Base-by-base conservation (phyloP, 2,888 invertebrate genomes). In the Campoplex capitator region DNA sequence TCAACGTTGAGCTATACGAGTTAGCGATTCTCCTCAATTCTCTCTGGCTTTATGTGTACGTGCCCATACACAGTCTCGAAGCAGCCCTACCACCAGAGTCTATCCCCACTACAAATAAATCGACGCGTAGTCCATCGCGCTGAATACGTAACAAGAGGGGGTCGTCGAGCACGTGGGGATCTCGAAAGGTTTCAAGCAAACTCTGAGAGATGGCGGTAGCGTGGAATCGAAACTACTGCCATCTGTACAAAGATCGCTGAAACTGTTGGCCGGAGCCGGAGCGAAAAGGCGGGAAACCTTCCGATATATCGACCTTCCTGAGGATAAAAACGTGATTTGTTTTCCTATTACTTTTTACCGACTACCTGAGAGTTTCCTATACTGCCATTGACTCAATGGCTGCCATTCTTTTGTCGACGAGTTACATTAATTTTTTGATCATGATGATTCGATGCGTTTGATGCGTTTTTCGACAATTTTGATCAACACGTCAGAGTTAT, bases 121-220 rank as follows among this genome's bases (percentile, higher is more conserved):
- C 79, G 75, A 84, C 84, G 83, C 86, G 83, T 38, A 81, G 48
- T 77, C 62, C 28, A 56, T 65, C 80, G 83, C 85, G 74, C 76
- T 83, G 86, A 83, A 78, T 70, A 70, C 58, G 32, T 62, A 62
- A 35, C 42, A 42, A 51, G 75, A 89, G 91, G 88, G 92, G 91
- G 89, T 51, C 71, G 89, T 35, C 71, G 80, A 90, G 89, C 92
- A 92, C 92, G 92, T 92, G 92, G 70, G 91, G 90, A 88, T 76
- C 56, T 56, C 85, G 73, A 91, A 56, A 13, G 83, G 89, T 83
- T 93, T 92, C 89, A 13, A 35, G 32, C 56, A 2, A 35, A 2
- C 48, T 32, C 54, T 58, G 87, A 84, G 62, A 92, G 94, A 93
- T 94, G 94, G 91, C 92, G 93, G 85, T 28, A 42, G 71, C 78